Evolutionary conservation across 1,140 invertebrate genomes (phyloP), one percentile per base, ranked within the genome.

Genomic region (Polypedilum vanderplanki): DNA sequence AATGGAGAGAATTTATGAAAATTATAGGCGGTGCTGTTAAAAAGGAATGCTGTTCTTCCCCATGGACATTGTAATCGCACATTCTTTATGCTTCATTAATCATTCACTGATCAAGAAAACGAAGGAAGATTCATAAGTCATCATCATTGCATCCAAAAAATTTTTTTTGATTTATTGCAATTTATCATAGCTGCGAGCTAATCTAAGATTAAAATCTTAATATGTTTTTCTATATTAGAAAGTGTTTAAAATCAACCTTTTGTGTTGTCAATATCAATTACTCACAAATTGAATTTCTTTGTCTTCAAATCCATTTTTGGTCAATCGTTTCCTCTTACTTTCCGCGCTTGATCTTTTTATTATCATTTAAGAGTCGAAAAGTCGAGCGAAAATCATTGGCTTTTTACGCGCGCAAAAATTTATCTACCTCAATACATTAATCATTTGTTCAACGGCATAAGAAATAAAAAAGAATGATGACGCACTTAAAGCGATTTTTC

Each of bases 131-230:
- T 57, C 46, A n/a, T 57, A 57, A 57, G 46, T n/a, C 46, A 57
- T 57, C 46, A 57, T 57, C 12, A 15, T 57, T 57, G 46, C 46
- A 57, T 12, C 46, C 12, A 57, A 57, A 46, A 57, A 57, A 15
- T 57, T n/a, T n/a, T n/a, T n/a, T n/a, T n/a, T 57, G 46, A 57
- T 57, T 57, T 57, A 57, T 57, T 57, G 46, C 46, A 57, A n/a
- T 57, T n/a, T 12, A 10, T 46, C 15, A 46, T 46, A 12, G 46
- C 3, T 57, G 46, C 24, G 24, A 46, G 15, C 8, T 15, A 46
- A 46, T 46, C 15, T 46, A 15, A 46, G 15, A 9, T 12, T 46
- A 46, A 4, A 41, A 41, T 41, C 9, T 15, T 10, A 46, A 5
- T 41, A 46, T 15, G 15, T 9, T 57, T n/a, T 57, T 57, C 46